phyloP scores from a whole-genome alignment of 2,888 invertebrate species.

The Harpalus rubripes region DNA sequence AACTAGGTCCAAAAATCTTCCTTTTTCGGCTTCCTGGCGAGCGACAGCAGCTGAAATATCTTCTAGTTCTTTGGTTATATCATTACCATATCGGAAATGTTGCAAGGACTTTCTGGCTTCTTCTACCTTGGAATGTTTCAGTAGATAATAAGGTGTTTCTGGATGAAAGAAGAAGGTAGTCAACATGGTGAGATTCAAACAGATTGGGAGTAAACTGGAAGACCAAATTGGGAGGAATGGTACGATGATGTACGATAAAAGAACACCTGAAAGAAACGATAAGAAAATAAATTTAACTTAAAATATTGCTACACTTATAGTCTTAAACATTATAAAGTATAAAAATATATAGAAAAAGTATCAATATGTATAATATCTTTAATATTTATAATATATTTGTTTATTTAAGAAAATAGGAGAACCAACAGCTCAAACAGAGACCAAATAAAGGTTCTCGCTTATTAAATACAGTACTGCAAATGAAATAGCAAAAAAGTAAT shows the following conservation, averaged over 20 bases:
- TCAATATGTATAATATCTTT: no score
- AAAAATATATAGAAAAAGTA: no score
- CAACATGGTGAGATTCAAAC: constrained; percentile 72
- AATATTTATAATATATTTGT: no score
- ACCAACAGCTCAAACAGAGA: no score
- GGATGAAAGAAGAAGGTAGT: constrained; percentile 75
- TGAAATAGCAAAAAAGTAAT: no score
- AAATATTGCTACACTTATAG: no score
- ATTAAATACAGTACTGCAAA: no score
- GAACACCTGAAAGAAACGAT: background rate
- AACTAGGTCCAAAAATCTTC: constrained; percentile 74
- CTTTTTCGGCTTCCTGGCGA: constrained; percentile 74
- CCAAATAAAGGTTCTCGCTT: no score
- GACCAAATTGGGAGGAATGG: constrained; percentile 73
- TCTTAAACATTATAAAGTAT: no score
- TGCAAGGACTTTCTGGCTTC: constrained; percentile 72
- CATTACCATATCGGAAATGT: constrained; percentile 46
- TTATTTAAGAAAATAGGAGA: no score
- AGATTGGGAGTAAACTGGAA: constrained; percentile 73
- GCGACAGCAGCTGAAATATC: constrained; percentile 74
- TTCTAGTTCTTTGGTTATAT: constrained; percentile 73
- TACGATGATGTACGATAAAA: background rate
- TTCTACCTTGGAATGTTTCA: constrained; percentile 72
- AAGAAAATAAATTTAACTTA: no score
- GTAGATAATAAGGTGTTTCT: constrained; percentile 75